Evolutionary conservation across 2,888 invertebrate genomes (phyloP), one percentile per base, ranked within the genome.

Genomic region (Eupithecia exiguata): DNA sequence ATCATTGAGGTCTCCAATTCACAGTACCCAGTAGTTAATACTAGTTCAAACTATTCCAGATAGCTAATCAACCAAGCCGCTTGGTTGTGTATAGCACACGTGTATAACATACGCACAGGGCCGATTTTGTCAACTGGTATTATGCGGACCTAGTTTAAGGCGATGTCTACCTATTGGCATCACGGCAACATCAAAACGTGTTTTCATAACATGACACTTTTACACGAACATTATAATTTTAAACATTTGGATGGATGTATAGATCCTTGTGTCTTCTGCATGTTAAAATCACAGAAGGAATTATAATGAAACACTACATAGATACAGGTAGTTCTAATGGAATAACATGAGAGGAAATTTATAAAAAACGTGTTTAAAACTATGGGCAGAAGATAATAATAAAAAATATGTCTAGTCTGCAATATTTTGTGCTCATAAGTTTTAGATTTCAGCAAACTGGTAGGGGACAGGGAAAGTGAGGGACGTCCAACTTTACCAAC

Each of bases 401-500:
- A 61, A 16, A 18, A 35, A 16, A 62, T 61, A 61, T 30, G 18
- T 30, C 35, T 35, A 25, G 58, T 5, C 14, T 25, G 10, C 9
- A 14, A 58, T 58, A 25, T 25, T 25, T 25, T 12, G 21, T 58
- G 58, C 14, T 58, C 58, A 25, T 14, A 62, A 18, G 10, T 36
- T 35, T 35, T 16, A 16, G 62, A 18, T 62, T 36, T 63, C 18
- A 63, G 63, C 36, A n/a, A 35, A 36, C 38, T 36, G 38, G n/a
- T 36, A 36, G 35, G 9, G 36, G 36, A n/a, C n/a, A 36, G 36
- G 36, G 63, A n/a, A 36, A 36, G 35, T 65, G 18, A 36, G 38
- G 38, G 63, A 65, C 63, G 63, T 36, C 63, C 12, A 65, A 65
- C 63, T 65, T 65, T n/a, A 9, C 35, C 18, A 62, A 35, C 16